Evolutionary conservation across 35 echinoderm and acorn worm genomes (phyloP).

Genomic region (Strongylocentrotus purpuratus): DNA sequence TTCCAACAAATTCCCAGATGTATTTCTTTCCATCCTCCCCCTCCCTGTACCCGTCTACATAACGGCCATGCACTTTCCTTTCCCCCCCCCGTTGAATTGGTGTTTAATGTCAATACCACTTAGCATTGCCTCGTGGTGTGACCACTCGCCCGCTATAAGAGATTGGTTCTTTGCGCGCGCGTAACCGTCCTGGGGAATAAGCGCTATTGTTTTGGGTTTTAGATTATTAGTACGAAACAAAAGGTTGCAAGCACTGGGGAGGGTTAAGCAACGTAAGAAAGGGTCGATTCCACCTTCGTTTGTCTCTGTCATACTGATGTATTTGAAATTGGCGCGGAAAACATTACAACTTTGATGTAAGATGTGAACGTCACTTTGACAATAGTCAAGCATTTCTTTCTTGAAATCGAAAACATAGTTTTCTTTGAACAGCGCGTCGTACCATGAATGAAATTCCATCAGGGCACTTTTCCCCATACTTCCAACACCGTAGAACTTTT

Average conservation of each 20-base stretch:
- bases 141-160: no score
- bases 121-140: neutral
- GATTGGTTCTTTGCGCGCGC: no score
- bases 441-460: conserved; percentile 33
- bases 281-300: neutral
- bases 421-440: neutral
- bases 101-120: conserved; percentile 60
- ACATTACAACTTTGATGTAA: conserved; percentile 50
- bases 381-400: conserved; percentile 48
- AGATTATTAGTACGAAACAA: no score
- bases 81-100: neutral
- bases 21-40: neutral
- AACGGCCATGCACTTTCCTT: neutral
- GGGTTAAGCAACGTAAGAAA: conserved; percentile 57
- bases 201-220: no score
- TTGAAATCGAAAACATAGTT: conserved; percentile 49
- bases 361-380: conserved; percentile 59
- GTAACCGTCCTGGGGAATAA: no score
- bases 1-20: neutral
- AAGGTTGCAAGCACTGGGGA: conserved; percentile 61
- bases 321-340: conserved; percentile 51
- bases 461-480: conserved; percentile 26
- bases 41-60: neutral
- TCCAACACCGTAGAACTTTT: conserved; percentile 37
- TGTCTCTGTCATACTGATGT: no score